Evolutionary conservation across 30 jellyfish, hydroid and myxozoan genomes (phyloP).

Genomic region (Hydractinia echinata): DNA sequence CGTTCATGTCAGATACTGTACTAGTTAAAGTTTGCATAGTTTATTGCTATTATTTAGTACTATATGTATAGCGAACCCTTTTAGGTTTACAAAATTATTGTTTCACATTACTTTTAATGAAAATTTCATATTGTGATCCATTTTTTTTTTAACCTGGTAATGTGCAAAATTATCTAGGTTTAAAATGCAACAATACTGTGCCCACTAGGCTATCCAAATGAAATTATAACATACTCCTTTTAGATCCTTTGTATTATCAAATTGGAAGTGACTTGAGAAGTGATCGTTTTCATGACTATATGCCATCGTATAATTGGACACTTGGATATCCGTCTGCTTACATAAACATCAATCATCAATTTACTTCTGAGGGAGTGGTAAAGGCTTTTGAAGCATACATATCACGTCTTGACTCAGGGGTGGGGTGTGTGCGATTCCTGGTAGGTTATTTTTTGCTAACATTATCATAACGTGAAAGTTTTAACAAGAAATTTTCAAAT

Average conservation of each 20-base stretch:
- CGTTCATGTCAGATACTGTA: no score
- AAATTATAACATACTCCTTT: not conserved
- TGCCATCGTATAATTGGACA: slow-evolving; percentile 14
- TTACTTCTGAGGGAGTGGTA: slow-evolving; percentile 45
- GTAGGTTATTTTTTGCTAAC: no score
- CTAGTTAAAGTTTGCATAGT: no score
- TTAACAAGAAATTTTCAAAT: no score
- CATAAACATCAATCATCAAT: slow-evolving; percentile 52
- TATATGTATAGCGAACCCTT: no score
- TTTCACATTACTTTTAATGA: not conserved
- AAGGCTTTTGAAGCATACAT: slow-evolving; percentile 70
- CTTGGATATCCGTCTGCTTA: slow-evolving; percentile 23
- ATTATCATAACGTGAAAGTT: no score
- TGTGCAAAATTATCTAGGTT: not conserved
- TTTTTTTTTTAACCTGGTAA: no score
- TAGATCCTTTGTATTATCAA: slow-evolving; percentile 51
- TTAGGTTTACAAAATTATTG: not conserved
- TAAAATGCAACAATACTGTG: not conserved
- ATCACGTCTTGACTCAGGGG: no score
- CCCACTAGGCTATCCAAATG: not conserved
- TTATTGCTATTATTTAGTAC: no score
- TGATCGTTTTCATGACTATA: slow-evolving; percentile 55
- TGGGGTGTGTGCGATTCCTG: no score
- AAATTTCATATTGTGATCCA: not conserved
- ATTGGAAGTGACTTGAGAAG: slow-evolving; percentile 60